Percentiles rank a stretch among this genome's conserved stretches.
phyloP scores from a whole-genome alignment of 2,797 vertebrate genomes.

The Sebastes wilsoni region DNA sequence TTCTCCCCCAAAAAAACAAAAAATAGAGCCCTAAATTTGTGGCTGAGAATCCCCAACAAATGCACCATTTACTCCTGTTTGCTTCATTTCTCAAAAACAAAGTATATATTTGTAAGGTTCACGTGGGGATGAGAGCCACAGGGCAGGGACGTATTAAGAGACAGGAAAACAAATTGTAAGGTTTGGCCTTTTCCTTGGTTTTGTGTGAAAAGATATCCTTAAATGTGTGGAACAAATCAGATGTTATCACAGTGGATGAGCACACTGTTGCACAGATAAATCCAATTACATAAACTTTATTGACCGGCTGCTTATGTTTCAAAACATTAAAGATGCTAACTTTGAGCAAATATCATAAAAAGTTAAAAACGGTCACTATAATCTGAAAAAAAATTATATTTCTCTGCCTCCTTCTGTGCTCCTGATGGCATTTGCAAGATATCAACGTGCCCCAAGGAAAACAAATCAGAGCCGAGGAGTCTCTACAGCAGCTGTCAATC shows the following conservation, averaged over 20 bases:
- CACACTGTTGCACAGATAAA: neutral
- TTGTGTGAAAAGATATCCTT: neutral
- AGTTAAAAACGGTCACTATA: too few species aligned
- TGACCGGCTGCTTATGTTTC: neutral
- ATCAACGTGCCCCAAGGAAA: too few species aligned
- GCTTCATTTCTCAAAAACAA: neutral
- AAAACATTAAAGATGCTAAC: neutral
- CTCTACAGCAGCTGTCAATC: too few species aligned
- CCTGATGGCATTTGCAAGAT: too few species aligned
- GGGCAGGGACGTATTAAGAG: neutral
- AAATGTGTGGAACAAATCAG: neutral
- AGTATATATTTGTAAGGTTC: neutral
- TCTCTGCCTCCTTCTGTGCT: too few species aligned
- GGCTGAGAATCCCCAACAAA: neutral
- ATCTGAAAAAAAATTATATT: too few species aligned
- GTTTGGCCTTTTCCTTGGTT: neutral
- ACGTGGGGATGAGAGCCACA: neutral
- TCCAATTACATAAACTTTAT: neutral
- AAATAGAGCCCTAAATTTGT: neutral
- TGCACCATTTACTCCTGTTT: neutral
- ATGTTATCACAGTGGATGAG: neutral
- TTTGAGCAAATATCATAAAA: too few species aligned
- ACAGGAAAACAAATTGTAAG: neutral
- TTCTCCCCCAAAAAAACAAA: accelerated
- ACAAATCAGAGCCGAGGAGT: too few species aligned